Evolutionary conservation across 2,888 invertebrate species (phyloP).

Genomic region (Philhelius pedissequus): DNA sequence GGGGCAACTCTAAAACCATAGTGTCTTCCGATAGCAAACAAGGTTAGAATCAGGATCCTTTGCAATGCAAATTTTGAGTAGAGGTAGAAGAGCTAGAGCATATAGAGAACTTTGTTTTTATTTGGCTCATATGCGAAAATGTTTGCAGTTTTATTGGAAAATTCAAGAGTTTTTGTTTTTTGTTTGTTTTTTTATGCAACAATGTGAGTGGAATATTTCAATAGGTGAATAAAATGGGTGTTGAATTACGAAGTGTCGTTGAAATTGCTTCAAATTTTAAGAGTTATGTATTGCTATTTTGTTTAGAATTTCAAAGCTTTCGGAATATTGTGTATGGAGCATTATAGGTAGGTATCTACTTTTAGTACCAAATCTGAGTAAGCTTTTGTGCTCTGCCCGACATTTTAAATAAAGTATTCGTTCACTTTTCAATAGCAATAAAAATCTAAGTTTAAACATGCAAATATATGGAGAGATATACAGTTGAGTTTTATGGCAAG

Average conservation of each 20-base stretch:
- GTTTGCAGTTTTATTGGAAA: slow-evolving; percentile 33
- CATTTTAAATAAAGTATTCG: too few species aligned
- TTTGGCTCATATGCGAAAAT: slow-evolving; percentile 28
- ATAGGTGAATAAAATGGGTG: slow-evolving; percentile 26
- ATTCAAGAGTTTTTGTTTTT: neutral
- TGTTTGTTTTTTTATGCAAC: neutral
- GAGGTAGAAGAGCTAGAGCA: too few species aligned
- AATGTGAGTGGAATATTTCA: slow-evolving; percentile 7
- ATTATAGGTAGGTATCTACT: too few species aligned
- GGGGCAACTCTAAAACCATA: slow-evolving; percentile 20
- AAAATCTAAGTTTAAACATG: too few species aligned
- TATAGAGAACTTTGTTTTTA: slow-evolving; percentile 11
- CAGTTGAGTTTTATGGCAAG: too few species aligned
- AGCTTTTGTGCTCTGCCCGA: too few species aligned
- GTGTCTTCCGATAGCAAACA: slow-evolving; percentile 42
- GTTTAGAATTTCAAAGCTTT: neutral
- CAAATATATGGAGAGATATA: too few species aligned
- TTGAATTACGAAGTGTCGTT: neutral
- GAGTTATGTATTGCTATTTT: neutral
- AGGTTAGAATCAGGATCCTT: slow-evolving; percentile 42
- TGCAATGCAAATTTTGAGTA: slow-evolving; percentile 54
- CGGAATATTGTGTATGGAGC: neutral
- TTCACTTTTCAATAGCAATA: too few species aligned
- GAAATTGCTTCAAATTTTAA: neutral
- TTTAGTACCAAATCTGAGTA: neutral